A percentile compares a stretch with the other conserved stretches of the same genome.
Conservation (phyloP, 2,113 vertebrate genomes). For the Pelvicachromis taeniatus region DNA sequence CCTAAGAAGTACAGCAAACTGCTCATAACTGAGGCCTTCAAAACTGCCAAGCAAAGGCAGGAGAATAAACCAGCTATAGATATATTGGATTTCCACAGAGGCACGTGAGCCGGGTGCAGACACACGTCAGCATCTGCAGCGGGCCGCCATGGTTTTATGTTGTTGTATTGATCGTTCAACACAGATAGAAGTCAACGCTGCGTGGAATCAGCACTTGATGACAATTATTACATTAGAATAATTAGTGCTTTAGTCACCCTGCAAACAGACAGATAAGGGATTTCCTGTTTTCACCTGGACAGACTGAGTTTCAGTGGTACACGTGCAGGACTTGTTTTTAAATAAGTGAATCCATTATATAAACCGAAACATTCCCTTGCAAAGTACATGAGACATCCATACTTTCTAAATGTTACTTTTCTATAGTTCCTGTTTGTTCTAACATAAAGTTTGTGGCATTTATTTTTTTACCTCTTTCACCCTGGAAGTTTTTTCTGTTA, state of each 20-base stretch:
- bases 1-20: accelerated
- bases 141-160: background rate
- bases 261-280: background rate
- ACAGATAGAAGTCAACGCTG: background rate
- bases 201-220: background rate
- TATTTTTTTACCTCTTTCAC: background rate
- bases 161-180: background rate
- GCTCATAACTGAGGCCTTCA: background rate
- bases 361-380: background rate
- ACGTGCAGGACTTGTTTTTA: background rate
- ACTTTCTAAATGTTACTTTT: background rate
- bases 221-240: background rate
- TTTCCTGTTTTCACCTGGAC: background rate
- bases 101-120: background rate
- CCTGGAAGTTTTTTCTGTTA: background rate
- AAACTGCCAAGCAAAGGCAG: background rate
- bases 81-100: background rate
- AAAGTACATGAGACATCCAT: background rate
- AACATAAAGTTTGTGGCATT: background rate
- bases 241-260: background rate
- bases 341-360: background rate
- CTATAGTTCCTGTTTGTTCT: background rate
- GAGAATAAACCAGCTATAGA: background rate
- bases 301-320: background rate
- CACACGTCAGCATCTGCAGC: background rate